A percentile compares a stretch with the other conserved stretches of the same genome.
Evolutionary conservation across 2,113 vertebrate species (phyloP).

Genomic region (Heliornis fulica): DNA sequence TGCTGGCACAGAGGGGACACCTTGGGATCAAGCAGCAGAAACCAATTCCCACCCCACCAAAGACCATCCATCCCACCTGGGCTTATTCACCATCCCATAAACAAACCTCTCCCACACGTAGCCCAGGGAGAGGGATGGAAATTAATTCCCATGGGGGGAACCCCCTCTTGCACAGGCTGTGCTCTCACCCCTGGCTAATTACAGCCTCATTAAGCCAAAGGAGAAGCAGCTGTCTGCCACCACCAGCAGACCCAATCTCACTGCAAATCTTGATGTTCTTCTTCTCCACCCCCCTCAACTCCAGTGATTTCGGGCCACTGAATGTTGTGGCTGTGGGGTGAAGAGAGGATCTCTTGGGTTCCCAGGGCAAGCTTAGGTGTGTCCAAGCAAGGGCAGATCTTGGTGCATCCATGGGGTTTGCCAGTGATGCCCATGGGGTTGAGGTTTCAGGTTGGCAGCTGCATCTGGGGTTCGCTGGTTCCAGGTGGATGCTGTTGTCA

Average conservation of each 20-base stretch:
- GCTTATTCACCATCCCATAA: background rate
- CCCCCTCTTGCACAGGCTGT: background rate
- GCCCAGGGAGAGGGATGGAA: background rate
- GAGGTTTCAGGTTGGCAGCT: background rate
- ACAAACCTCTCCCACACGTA: accelerated
- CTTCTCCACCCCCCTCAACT: too few species aligned
- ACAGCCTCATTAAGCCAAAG: background rate
- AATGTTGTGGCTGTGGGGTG: background rate
- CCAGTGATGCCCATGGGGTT: too few species aligned
- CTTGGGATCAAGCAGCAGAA: background rate
- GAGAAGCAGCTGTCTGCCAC: background rate
- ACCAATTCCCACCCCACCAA: background rate
- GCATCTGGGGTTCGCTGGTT: accelerated
- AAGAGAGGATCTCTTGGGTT: background rate
- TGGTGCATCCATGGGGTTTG: too few species aligned
- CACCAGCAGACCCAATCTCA: background rate
- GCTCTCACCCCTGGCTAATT: background rate
- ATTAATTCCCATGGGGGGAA: background rate
- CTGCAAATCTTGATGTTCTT: accelerated
- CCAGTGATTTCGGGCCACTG: accelerated
- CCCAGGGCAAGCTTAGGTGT: accelerated
- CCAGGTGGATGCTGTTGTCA: background rate
- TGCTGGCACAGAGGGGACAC: accelerated
- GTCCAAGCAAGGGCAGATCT: background rate
- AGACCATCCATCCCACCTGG: background rate